These are phyloP conservation scores for Agriopis marginaria DNA, from an alignment of 2,888 invertebrate species.

Conservation along the genomic window DNA sequence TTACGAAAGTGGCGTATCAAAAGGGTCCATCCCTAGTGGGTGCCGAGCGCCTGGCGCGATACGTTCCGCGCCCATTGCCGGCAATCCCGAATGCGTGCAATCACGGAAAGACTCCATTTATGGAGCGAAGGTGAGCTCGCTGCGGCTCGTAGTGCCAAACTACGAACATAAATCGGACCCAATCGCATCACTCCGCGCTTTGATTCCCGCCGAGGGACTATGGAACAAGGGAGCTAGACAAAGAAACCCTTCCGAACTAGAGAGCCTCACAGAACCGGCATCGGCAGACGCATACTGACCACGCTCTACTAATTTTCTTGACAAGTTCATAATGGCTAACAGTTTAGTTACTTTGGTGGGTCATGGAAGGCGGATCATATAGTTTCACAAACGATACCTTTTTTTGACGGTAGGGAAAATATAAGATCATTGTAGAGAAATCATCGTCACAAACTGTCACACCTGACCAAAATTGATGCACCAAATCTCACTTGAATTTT, in stretches of 20 bases:
- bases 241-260: not conserved
- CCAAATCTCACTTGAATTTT: too few relatives aligned
- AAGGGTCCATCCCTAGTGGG: slow-evolving; percentile 47
- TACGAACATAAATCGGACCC: slow-evolving; percentile 60
- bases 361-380: too few relatives aligned
- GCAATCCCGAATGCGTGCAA: slow-evolving; percentile 60
- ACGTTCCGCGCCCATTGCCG: slow-evolving; percentile 54
- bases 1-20: not conserved
- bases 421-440: too few relatives aligned
- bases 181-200: slow-evolving; percentile 55
- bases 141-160: slow-evolving; percentile 51
- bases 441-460: too few relatives aligned
- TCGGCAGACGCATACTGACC: too few relatives aligned
- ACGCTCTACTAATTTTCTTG: too few relatives aligned
- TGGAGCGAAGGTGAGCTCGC: slow-evolving; percentile 31
- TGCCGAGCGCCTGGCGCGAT: slow-evolving; percentile 46
- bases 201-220: slow-evolving; percentile 35
- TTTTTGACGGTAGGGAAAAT: too few relatives aligned
- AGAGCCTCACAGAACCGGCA: not conserved
- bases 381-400: too few relatives aligned
- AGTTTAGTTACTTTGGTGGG: too few relatives aligned
- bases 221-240: slow-evolving; percentile 28
- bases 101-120: slow-evolving; percentile 54
- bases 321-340: not conserved
- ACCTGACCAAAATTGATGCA: too few relatives aligned